Base-by-base conservation (phyloP, 1,140 invertebrate genomes). In the Ganaspis sp. region DNA sequence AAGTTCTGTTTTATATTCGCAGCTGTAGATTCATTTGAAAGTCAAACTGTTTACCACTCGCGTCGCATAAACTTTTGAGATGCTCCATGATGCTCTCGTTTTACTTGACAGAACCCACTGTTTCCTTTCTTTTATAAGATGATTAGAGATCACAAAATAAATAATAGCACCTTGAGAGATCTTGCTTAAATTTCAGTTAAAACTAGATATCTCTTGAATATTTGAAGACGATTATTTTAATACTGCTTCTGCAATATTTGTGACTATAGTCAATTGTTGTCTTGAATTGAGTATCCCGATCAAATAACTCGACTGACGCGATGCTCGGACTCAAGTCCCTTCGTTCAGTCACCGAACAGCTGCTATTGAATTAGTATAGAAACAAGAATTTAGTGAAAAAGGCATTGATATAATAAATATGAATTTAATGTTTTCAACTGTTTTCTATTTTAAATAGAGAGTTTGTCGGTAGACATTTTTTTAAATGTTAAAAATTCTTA, bases 1-100 rank as follows among this genome's bases (percentile, higher is more conserved):
- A 64, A 64, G 23, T 64, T 64, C 58, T 64, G 58, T 26, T 64
- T 34, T 64, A 64, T 64, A 64, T 64, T 64, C 58, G 58, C 58
- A 34, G 58, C 26, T 29, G 58, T 21, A n/a, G 58, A 64, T 26
- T 64, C 58, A 64, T 64, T 64, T 64, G 58, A 64, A 64, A 64
- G 58, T 64, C 58, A 64, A 64, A 64, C 58, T 64, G 58, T 64
- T 64, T 64, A 64, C 58, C 23, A 64, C 58, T 64, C 23, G 21
- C 58, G 29, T 64, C 26, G 58, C 58, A 64, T 64, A 64, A 64
- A 64, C 58, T 29, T 64, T n/a, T 29, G 58, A 26, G 26, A 64
- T 64, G 58, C 15, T 64, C 12, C 26, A 64, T 64, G 58, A 64
- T n/a, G 58, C 23, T 15, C 58, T 29, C 23, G 23, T 64, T 64